A percentile compares a stretch with the other conserved stretches of the same genome.
These are phyloP conservation scores for Setophaga coronata DNA, from an alignment of 2,113 vertebrate species.

Conservation along the genomic window DNA sequence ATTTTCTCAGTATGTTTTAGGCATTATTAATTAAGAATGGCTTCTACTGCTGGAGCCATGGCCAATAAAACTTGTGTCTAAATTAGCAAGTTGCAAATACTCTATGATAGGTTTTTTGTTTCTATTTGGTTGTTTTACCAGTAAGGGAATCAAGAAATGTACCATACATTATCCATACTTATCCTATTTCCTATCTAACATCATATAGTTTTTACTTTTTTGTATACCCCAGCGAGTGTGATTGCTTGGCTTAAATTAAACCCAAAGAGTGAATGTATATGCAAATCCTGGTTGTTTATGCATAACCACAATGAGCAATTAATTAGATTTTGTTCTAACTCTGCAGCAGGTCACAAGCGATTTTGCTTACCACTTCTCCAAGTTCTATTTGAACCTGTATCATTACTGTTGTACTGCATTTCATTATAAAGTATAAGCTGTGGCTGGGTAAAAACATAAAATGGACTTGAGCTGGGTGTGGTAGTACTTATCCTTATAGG, in stretches of 20 bases:
- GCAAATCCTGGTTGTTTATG: background rate
- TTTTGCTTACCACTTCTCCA: background rate
- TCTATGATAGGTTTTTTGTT: background rate
- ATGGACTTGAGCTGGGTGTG: background rate
- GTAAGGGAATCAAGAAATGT: background rate
- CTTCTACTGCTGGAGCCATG: background rate
- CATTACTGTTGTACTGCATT: background rate
- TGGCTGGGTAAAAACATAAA: background rate
- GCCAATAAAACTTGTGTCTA: background rate
- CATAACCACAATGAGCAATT: background rate
- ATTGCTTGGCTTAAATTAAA: background rate
- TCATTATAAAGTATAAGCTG: background rate
- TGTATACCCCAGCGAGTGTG: background rate
- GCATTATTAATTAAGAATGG: background rate
- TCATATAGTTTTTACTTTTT: background rate
- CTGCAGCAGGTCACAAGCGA: background rate
- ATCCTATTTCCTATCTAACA: background rate
- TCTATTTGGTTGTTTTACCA: background rate
- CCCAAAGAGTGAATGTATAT: background rate
- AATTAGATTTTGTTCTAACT: background rate
- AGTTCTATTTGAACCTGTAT: background rate
- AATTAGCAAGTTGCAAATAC: background rate
- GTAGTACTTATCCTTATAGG: background rate
- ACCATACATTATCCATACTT: background rate
- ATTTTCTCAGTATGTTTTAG: background rate